A percentile compares a stretch with the other conserved stretches of the same genome.
Conservation (phyloP, 2,113 vertebrate genomes). For the Microtus oregoni region DNA sequence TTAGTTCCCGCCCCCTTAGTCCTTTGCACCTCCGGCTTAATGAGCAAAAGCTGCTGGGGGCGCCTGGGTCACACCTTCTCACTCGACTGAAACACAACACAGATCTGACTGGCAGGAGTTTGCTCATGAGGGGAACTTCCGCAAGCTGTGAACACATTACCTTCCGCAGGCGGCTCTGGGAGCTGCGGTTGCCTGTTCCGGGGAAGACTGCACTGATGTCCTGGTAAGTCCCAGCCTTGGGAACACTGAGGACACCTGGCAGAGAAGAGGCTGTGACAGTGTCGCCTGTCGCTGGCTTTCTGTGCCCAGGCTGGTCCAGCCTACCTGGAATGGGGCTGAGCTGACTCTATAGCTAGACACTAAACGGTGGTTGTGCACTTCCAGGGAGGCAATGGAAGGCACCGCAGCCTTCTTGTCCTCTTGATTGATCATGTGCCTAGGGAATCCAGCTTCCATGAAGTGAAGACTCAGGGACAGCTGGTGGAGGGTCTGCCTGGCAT, state of each 20-base stretch:
- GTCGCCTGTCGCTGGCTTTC: neutral
- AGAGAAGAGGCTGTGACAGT: neutral
- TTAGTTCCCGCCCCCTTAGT: neutral
- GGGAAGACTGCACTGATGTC: neutral
- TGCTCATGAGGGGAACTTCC: neutral
- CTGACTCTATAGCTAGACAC: neutral
- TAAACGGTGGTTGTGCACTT: too few species aligned
- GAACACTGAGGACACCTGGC: neutral
- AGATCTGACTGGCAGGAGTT: neutral
- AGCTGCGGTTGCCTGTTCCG: neutral
- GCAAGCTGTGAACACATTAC: neutral
- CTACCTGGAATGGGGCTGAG: neutral
- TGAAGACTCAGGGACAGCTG: neutral
- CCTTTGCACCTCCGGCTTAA: conserved; percentile 35
- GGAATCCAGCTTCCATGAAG: too few species aligned
- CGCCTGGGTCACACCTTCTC: conserved; percentile 51
- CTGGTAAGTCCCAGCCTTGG: neutral
- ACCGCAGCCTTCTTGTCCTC: neutral
- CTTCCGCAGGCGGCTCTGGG: neutral
- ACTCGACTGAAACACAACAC: conserved; percentile 24
- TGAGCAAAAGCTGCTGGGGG: conserved; percentile 48
- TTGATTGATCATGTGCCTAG: too few species aligned
- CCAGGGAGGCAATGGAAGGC: too few species aligned
- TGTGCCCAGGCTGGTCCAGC: neutral
- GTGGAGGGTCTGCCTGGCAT: neutral